Conservation (phyloP, 2,113 vertebrate genomes). For the Catharus fuscescens region DNA sequence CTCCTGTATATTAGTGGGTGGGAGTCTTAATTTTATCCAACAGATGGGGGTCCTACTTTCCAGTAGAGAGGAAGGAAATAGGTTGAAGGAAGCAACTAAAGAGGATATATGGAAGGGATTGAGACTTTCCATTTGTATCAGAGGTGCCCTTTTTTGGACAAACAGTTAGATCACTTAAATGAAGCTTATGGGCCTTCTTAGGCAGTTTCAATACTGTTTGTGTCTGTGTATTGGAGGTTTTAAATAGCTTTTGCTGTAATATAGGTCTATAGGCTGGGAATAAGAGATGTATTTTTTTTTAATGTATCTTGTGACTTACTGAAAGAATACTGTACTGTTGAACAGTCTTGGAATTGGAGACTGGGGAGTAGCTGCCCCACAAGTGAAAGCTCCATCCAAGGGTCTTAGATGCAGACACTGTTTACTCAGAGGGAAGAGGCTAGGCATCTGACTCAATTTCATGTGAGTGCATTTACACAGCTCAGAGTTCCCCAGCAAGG, state of each 20-base stretch:
- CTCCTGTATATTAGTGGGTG: neutral
- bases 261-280: neutral
- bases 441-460: neutral
- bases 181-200: conserved; percentile 4
- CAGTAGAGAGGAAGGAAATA: neutral
- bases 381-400: neutral
- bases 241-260: neutral
- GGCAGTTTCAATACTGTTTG: neutral
- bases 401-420: neutral
- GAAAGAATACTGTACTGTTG: neutral
- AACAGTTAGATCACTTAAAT: neutral
- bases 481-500: neutral
- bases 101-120: neutral
- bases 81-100: conserved; percentile 22
- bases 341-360: neutral
- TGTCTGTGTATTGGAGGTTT: neutral
- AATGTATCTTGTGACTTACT: neutral
- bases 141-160: conserved; percentile 11
- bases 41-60: neutral
- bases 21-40: neutral
- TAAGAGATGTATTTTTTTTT: neutral
- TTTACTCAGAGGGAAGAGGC: neutral
- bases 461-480: neutral
- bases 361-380: neutral
- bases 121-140: neutral